phyloP scores from a whole-genome alignment of 2,888 invertebrate genomes.

The Leptopilina drosophilae region DNA sequence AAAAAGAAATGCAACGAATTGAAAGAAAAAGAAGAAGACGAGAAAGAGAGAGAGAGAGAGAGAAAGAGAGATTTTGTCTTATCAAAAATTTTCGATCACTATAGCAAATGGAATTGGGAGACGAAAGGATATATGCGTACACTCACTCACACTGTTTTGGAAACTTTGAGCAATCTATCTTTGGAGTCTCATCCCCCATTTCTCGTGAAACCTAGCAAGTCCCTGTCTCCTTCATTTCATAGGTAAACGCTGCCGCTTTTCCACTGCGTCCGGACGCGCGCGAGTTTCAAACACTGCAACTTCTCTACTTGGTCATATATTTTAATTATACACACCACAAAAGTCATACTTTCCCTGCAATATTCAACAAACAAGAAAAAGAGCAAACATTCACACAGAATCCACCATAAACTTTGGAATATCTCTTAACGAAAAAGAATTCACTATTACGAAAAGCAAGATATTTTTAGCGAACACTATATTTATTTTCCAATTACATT shows the following conservation, averaged over 20 bases:
- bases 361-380: constrained; percentile 34
- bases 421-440: too few species aligned
- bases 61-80: constrained; percentile 6
- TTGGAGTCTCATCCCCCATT: constrained; percentile 4
- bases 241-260: constrained; percentile 39
- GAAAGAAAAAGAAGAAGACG: background rate
- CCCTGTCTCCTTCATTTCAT: constrained; percentile 31
- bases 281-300: constrained; percentile 32
- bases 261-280: constrained; percentile 24
- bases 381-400: constrained; percentile 3
- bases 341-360: constrained; percentile 5
- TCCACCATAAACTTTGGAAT: too few species aligned
- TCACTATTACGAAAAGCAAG: too few species aligned
- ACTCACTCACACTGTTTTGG: background rate
- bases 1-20: background rate
- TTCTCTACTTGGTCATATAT: constrained; percentile 25
- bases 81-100: constrained; percentile 31
- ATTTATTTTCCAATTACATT: too few species aligned
- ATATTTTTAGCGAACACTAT: too few species aligned
- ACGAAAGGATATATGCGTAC: constrained; percentile 27
- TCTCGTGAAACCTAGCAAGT: constrained; percentile 13
- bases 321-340: constrained; percentile 29
- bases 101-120: constrained; percentile 37
- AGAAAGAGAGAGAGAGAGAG: too few species aligned
- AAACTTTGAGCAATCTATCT: constrained; percentile 39